Base-by-base conservation (phyloP, 2,113 vertebrate species). In the Channa maculata region DNA sequence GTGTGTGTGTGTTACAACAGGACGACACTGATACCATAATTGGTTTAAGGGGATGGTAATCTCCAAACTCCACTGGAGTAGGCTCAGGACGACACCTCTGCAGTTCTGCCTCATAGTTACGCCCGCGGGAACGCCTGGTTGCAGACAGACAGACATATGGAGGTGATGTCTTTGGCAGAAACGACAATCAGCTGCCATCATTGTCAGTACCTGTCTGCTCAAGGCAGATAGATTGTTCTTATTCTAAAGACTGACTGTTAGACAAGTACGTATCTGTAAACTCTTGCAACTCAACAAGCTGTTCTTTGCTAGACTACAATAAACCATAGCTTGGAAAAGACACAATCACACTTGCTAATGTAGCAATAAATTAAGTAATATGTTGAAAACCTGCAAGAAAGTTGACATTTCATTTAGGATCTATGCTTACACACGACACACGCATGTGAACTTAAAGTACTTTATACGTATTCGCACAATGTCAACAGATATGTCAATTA, bases 21-120 rank as follows among this genome's bases (percentile, higher is more conserved):
- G 3, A 5, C 15, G 45, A 39, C 2, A 24, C 10, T 39, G 12
- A 64, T 63, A 94, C 97, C 48, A 95, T 97, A 77, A 99, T 98
- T 64, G 96, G 94, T 77, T 99, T 99, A 53, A 99, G 94, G 0
- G 98, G 98, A 69, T 99, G 98, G 71, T 96, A 97, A 71, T 99
- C 98, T 0, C 95, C 96, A 84, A 95, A 95, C 46, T 98, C 96
- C 41, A 99, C 75, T 0, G 90, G 85, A 4, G 91, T 44, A 0
- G 78, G 80, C 66, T 97, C 97, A 77, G 94, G 78, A 1, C 87
- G 92, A 86, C 92, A 93, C 33, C 78, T 61, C 10, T 96, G 95
- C 48, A 93, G 86, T 86, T 99, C 98, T 0, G 89, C 86, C 9
- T 86, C 92, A 88, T 99, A 99, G 85, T 92, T 94, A 75, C 97